phyloP scores from a whole-genome alignment of 1,140 invertebrate species.

The Aleiodes sp. region DNA sequence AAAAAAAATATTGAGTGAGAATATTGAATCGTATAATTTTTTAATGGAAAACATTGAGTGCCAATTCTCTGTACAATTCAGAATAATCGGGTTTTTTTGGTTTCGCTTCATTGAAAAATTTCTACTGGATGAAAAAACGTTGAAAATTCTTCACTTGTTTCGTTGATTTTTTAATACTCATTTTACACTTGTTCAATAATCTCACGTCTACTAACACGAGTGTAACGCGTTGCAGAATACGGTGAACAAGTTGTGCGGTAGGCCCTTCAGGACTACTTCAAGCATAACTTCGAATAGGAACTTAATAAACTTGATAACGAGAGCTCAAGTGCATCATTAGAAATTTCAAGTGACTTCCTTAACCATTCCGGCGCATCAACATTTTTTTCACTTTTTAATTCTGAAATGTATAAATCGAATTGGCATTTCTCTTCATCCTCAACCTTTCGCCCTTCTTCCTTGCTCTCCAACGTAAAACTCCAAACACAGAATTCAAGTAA shows the following conservation, averaged over 20 bases:
- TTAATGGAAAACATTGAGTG: conserved; percentile 43
- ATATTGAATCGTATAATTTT: conserved; percentile 55
- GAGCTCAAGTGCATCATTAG: conserved; percentile 28
- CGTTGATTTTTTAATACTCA: too few relatives aligned
- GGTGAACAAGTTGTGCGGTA: not conserved
- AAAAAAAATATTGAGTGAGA: conserved; percentile 44
- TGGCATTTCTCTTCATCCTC: conserved; percentile 2
- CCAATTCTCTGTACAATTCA: conserved; percentile 43
- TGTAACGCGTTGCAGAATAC: not conserved
- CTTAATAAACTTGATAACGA: conserved; percentile 31
- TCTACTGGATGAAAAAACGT: too few relatives aligned
- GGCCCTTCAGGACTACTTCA: conserved; percentile 11
- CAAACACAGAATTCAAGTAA: not conserved
- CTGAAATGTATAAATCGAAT: conserved; percentile 17
- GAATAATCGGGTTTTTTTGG: not conserved
- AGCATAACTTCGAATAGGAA: conserved; percentile 17
- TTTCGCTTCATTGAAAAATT: not conserved
- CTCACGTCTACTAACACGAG: not conserved
- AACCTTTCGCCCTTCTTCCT: not conserved
- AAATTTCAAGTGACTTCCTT: conserved; percentile 23
- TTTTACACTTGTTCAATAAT: too few relatives aligned
- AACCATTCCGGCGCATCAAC: not conserved
- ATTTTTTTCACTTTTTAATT: not conserved
- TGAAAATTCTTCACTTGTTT: not conserved
- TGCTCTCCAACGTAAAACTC: not conserved